These are phyloP conservation scores for Drosophila seclusa DNA, from an alignment of 2,888 invertebrate species.

Conservation along the genomic window DNA sequence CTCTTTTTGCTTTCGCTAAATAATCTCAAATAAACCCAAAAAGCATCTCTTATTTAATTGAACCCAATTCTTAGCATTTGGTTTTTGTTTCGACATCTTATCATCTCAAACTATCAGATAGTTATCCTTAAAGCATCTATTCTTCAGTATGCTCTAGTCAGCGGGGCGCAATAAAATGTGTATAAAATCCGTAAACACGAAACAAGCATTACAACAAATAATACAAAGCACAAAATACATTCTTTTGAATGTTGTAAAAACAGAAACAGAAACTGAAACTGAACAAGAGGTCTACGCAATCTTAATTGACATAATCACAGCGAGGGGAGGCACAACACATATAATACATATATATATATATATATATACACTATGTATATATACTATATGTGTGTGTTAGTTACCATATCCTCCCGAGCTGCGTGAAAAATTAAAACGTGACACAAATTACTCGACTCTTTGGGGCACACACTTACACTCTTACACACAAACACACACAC, in stretches of 20 bases:
- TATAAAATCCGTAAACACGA: slow-evolving; percentile 23
- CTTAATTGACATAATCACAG: slow-evolving; percentile 74
- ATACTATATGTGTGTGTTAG: slow-evolving; percentile 20
- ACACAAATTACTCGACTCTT: slow-evolving; percentile 72
- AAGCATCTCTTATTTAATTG: neutral
- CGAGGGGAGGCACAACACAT: slow-evolving; percentile 25
- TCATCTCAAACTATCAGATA: neutral
- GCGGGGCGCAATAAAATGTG: neutral
- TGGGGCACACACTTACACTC: slow-evolving; percentile 26
- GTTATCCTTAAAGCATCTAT: neutral
- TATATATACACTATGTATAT: neutral
- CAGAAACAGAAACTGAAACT: slow-evolving; percentile 26
- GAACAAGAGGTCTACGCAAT: slow-evolving; percentile 51
- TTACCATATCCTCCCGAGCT: slow-evolving; percentile 26
- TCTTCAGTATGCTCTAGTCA: too few species aligned
- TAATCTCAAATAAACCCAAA: neutral
- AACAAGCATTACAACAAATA: slow-evolving; percentile 22
- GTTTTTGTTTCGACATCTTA: neutral
- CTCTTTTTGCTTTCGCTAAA: slow-evolving; percentile 1
- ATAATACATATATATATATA: neutral
- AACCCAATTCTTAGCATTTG: neutral
- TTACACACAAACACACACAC: slow-evolving; percentile 8
- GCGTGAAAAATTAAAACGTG: slow-evolving; percentile 76
- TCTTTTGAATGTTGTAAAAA: slow-evolving; percentile 27
- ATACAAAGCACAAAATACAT: slow-evolving; percentile 22